A percentile compares a stretch with the other conserved stretches of the same genome.
Conservation (phyloP, 1,140 invertebrate species). For the Pollicipes pollicipes region DNA sequence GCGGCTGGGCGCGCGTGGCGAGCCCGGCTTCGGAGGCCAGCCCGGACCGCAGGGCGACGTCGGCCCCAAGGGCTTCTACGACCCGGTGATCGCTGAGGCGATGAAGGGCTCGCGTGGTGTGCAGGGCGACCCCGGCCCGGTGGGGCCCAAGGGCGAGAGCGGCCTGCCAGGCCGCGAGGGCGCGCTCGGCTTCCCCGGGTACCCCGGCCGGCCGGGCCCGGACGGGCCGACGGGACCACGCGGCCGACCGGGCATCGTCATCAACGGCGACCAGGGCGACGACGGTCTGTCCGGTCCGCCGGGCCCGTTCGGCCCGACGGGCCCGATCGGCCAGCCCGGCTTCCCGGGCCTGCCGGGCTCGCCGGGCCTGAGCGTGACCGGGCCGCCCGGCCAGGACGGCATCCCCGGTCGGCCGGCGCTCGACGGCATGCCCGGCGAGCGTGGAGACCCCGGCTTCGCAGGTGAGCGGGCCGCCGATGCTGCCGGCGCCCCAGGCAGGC, state of each 20-base stretch:
- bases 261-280: neutral
- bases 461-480: too few species aligned
- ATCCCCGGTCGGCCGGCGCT: neutral
- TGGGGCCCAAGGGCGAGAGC: neutral
- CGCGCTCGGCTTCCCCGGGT: neutral
- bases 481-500: too few species aligned
- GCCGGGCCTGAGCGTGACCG: neutral
- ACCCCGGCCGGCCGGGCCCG: neutral
- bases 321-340: neutral
- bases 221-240: neutral
- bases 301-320: neutral
- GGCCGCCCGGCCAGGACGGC: neutral
- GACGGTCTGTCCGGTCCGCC: neutral
- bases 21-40: neutral
- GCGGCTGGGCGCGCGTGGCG: too few species aligned
- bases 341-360: neutral
- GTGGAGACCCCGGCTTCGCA: neutral
- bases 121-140: neutral
- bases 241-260: neutral
- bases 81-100: neutral
- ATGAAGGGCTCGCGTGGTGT: neutral
- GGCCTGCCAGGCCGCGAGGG: neutral
- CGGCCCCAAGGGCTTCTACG: slow-evolving; percentile 5
- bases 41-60: neutral
- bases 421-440: neutral